Conservation (phyloP, 1,140 invertebrate species). For the Mizuhopecten yessoensis region DNA sequence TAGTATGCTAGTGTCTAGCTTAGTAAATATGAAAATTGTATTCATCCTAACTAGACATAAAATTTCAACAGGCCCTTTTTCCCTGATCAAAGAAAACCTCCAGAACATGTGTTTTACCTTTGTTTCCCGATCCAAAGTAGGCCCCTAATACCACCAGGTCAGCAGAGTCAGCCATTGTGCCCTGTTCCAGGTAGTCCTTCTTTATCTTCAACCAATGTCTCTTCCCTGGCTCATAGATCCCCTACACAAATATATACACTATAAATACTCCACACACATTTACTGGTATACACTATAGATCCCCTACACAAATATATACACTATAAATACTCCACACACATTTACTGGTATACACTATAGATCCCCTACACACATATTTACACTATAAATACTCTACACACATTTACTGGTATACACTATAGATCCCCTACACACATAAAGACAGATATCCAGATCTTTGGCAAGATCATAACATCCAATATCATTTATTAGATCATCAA, state of each 20-base stretch:
- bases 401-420: too few species aligned
- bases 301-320: conserved; percentile 4
- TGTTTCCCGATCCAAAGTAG: conserved; percentile 96
- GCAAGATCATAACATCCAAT: too few species aligned
- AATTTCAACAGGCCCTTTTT: too few species aligned
- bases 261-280: neutral
- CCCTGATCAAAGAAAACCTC: too few species aligned
- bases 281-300: too few species aligned
- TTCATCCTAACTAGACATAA: too few species aligned
- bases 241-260: conserved; percentile 82
- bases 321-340: neutral
- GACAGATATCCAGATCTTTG: too few species aligned
- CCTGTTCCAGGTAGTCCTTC: conserved; percentile 95
- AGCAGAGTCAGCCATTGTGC: conserved; percentile 96
- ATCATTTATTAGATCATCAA: too few species aligned
- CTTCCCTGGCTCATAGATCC: conserved; percentile 96
- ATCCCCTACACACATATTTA: neutral
- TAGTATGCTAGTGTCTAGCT: too few species aligned
- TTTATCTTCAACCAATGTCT: conserved; percentile 98
- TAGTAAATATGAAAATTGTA: too few species aligned
- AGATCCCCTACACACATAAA: too few species aligned
- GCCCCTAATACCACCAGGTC: conserved; percentile 96
- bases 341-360: neutral
- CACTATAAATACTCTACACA: neutral
- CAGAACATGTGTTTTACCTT: conserved; percentile 86